Conservation (phyloP, 2,797 vertebrate genomes). For the Danio tinwini region DNA sequence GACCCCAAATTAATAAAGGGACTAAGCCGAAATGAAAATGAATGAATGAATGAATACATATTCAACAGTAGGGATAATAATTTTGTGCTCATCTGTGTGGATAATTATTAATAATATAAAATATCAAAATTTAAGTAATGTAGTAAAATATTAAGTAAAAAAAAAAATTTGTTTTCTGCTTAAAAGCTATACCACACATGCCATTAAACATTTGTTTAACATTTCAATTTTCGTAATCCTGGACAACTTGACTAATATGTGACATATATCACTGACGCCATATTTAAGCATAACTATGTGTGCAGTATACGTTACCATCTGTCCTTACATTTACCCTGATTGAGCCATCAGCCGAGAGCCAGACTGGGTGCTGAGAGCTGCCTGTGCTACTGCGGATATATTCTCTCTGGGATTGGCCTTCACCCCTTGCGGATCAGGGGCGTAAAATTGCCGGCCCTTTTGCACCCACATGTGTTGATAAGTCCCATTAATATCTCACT, state of each 20-base stretch:
- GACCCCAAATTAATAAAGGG: too few relatives aligned
- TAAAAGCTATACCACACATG: neutral
- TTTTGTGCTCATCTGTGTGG: too few relatives aligned
- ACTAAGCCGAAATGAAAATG: too few relatives aligned
- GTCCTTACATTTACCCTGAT: slow-evolving; percentile 58
- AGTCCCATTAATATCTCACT: slow-evolving; percentile 71
- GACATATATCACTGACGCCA: neutral
- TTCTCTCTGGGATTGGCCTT: slow-evolving; percentile 58
- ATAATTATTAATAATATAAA: too few relatives aligned
- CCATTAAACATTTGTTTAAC: neutral
- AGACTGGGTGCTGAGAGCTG: slow-evolving; percentile 68
- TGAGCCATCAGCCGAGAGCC: slow-evolving; percentile 48
- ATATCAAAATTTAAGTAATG: too few relatives aligned
- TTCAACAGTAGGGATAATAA: too few relatives aligned
- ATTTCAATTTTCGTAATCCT: neutral
- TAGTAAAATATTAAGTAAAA: too few relatives aligned
- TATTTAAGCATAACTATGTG: neutral
- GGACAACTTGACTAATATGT: neutral
- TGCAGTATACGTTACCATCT: slow-evolving; percentile 12
- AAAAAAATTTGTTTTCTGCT: too few relatives aligned
- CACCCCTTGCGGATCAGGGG: slow-evolving; percentile 60
- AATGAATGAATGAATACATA: too few relatives aligned
- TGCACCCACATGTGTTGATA: slow-evolving; percentile 73
- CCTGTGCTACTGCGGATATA: slow-evolving; percentile 42
- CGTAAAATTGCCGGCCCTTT: slow-evolving; percentile 69